Evolutionary conservation across 2,113 vertebrate genomes (phyloP).

Genomic region (Microtus ochrogaster): DNA sequence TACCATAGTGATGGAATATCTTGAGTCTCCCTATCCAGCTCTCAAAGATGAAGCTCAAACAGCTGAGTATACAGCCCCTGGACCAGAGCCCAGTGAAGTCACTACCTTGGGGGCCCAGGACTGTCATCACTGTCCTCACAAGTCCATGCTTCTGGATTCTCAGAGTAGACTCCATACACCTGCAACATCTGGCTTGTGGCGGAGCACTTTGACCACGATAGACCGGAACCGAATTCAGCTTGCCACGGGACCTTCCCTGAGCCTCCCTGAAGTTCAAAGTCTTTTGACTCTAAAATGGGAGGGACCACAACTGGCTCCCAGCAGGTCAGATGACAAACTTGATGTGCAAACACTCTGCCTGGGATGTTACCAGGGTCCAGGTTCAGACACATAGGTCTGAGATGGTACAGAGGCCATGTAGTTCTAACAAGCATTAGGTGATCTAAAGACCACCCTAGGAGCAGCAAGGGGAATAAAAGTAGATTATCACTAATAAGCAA

Average conservation of each 20-base stretch:
- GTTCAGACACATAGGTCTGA: background rate
- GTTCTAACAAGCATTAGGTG: background rate
- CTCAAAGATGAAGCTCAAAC: slow-evolving; percentile 34
- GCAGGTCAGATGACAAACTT: background rate
- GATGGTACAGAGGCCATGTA: background rate
- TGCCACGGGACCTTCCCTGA: background rate
- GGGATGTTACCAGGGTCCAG: background rate
- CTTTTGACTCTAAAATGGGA: slow-evolving; percentile 33
- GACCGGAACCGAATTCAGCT: background rate
- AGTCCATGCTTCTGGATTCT: slow-evolving; percentile 53
- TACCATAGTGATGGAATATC: background rate
- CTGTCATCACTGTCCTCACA: slow-evolving; percentile 69
- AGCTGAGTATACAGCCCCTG: slow-evolving; percentile 53
- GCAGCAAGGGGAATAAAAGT: background rate
- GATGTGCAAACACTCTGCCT: background rate
- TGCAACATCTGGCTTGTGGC: slow-evolving; percentile 37
- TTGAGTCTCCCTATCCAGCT: background rate
- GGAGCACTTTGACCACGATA: background rate
- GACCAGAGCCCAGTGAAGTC: slow-evolving; percentile 63
- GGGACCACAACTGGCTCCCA: background rate
- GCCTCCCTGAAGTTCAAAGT: background rate
- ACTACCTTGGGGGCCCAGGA: slow-evolving; percentile 33
- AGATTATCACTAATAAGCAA: background rate
- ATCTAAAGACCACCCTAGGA: background rate
- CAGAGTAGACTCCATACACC: background rate